Conservation (phyloP, 2,888 invertebrate species). For the Plagiodera versicolora region DNA sequence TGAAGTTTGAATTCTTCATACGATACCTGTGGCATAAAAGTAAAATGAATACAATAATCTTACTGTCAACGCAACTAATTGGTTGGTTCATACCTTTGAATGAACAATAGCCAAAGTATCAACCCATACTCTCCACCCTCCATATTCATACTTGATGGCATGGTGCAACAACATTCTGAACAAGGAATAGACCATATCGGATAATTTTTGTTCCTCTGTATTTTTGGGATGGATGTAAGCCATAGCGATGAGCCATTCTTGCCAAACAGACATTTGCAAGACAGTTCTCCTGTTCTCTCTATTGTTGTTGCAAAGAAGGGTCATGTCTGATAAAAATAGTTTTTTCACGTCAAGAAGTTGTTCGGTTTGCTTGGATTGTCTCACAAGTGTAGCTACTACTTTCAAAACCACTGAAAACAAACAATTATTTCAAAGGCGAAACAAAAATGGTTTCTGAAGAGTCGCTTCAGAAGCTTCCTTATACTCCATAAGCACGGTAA, state of each 20-base stretch:
- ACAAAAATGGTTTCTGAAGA: too few relatives aligned
- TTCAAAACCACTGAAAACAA: constrained; percentile 87
- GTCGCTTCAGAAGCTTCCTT: too few relatives aligned
- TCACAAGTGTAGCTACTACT: constrained; percentile 94
- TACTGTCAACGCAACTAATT: too few relatives aligned
- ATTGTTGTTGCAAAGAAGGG: constrained; percentile 95
- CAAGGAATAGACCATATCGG: constrained; percentile 96
- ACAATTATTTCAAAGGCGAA: constrained; percentile 10
- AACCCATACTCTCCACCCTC: constrained; percentile 99
- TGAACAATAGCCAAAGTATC: constrained; percentile 99
- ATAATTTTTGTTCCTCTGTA: constrained; percentile 92
- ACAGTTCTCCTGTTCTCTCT: constrained; percentile 96
- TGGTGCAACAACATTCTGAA: constrained; percentile 98
- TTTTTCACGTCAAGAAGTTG: constrained; percentile 92
- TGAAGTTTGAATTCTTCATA: constrained; percentile 98
- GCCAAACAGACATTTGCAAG: constrained; percentile 99
- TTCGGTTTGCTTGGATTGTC: constrained; percentile 94
- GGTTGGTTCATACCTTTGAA: constrained; percentile 75
- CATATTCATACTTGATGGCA: constrained; percentile 98
- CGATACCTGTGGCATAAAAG: constrained; percentile 69
- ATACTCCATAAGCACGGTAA: too few relatives aligned
- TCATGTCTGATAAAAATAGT: constrained; percentile 96
- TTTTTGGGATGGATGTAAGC: constrained; percentile 97
- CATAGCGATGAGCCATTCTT: constrained; percentile 98
- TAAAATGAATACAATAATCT: too few relatives aligned